Percentiles rank a stretch among this genome's conserved stretches.
Evolutionary conservation across 2,888 invertebrate species (phyloP).

Genomic region (Trypoxylon attenuatum): DNA sequence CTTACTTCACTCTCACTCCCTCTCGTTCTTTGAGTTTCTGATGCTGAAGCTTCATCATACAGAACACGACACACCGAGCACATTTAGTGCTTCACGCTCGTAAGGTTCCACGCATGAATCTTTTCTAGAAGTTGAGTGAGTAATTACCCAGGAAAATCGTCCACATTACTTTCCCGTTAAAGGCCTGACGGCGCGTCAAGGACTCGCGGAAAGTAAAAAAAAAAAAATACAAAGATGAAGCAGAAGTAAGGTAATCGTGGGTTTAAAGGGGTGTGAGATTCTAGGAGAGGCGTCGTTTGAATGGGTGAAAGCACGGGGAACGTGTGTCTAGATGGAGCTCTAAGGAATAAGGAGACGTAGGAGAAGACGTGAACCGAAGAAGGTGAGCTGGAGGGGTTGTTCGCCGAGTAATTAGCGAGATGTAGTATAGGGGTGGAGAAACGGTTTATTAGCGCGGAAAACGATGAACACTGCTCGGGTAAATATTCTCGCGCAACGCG

Average conservation of each 20-base stretch:
- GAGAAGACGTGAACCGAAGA: background rate
- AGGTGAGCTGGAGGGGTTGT: slow-evolving; percentile 32
- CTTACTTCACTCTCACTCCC: too few relatives aligned
- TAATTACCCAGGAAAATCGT: slow-evolving; percentile 20
- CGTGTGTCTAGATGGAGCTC: slow-evolving; percentile 21
- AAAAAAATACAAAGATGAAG: slow-evolving; percentile 4
- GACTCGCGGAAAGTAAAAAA: background rate
- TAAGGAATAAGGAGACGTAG: slow-evolving; percentile 6
- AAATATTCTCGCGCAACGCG: slow-evolving; percentile 60
- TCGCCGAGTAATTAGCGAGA: slow-evolving; percentile 66
- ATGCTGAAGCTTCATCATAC: too few relatives aligned
- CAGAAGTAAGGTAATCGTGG: slow-evolving; percentile 12
- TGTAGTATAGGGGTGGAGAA: slow-evolving; percentile 43
- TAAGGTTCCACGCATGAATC: too few relatives aligned
- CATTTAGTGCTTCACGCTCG: too few relatives aligned
- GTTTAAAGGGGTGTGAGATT: slow-evolving; percentile 30
- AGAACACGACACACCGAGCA: too few relatives aligned
- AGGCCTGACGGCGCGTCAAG: slow-evolving; percentile 14
- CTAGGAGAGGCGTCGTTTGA: slow-evolving; percentile 22
- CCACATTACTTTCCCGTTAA: slow-evolving; percentile 6
- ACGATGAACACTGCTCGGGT: slow-evolving; percentile 54
- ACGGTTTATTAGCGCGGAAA: slow-evolving; percentile 68
- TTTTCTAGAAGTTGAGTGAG: background rate
- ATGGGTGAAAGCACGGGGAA: too few relatives aligned
- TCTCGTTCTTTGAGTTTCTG: too few relatives aligned